phyloP scores from a whole-genome alignment of 2,888 invertebrate species.

The Andrena haemorrhoa region DNA sequence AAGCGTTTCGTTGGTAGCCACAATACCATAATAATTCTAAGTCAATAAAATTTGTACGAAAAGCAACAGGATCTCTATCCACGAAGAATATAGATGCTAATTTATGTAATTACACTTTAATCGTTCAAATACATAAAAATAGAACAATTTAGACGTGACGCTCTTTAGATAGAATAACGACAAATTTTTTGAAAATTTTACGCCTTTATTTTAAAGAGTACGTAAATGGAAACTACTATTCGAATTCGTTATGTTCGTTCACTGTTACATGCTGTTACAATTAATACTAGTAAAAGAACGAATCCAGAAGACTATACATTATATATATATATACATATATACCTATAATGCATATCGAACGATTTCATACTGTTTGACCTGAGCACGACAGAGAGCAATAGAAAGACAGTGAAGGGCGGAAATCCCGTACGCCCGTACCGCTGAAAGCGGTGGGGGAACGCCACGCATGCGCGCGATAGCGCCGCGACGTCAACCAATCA shows the following conservation, averaged over 20 bases:
- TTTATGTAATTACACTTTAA: slow-evolving; percentile 54
- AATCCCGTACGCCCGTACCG: no score
- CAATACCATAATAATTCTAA: slow-evolving; percentile 77
- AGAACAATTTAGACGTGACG: neutral
- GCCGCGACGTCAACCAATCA: no score
- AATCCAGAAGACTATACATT: neutral
- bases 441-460: no score
- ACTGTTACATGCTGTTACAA: neutral
- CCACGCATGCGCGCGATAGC: no score
- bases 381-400: neutral
- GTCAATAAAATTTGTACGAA: slow-evolving; percentile 24
- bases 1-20: slow-evolving; percentile 79
- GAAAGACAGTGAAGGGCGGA: no score
- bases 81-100: slow-evolving; percentile 7
- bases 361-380: neutral
- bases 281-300: neutral
- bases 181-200: slow-evolving; percentile 23
- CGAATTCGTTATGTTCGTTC: neutral
- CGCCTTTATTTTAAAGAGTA: slow-evolving; percentile 3
- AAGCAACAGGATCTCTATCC: slow-evolving; percentile 11
- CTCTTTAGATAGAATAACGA: neutral
- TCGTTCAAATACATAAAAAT: slow-evolving; percentile 11
- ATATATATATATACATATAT: neutral
- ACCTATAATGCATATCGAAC: neutral
- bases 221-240: neutral